phyloP scores from a whole-genome alignment of 53 echinoderm and acorn worm genomes.

The Temnopleurus reevesii region DNA sequence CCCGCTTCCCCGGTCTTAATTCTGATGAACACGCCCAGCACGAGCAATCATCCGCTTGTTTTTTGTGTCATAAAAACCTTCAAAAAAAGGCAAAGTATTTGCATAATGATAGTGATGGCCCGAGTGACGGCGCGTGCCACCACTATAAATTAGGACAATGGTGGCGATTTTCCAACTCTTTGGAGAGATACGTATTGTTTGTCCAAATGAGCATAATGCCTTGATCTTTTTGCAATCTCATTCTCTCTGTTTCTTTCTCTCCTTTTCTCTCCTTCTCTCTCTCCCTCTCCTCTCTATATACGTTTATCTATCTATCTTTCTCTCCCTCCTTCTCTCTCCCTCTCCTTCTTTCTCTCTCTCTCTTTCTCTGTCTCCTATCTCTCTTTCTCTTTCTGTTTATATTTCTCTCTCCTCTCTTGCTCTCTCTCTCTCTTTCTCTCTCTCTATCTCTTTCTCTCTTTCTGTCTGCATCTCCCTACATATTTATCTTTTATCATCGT shows the following conservation, averaged over 20 bases:
- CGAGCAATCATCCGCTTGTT: neutral
- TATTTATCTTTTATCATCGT: constrained; percentile 1
- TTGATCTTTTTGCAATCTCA: neutral
- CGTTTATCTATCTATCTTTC: no score
- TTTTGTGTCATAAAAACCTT: no score
- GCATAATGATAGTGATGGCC: neutral
- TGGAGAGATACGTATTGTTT: constrained; percentile 3
- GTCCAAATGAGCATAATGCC: neutral
- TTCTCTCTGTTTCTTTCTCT: neutral
- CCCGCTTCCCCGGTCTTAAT: neutral
- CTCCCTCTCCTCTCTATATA: no score
- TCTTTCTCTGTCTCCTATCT: no score
- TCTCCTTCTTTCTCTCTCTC: neutral
- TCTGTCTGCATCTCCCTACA: neutral
- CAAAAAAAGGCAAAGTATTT: constrained; percentile 3
- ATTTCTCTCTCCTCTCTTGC: neutral
- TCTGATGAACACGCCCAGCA: constrained; percentile 10
- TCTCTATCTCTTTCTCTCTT: no score
- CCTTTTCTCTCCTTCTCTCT: neutral
- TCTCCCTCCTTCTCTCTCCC: neutral
- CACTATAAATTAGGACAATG: constrained; percentile 15
- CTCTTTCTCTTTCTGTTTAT: no score
- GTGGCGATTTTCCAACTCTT: neutral
- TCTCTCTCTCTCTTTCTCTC: neutral
- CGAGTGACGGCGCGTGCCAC: neutral